Conservation (phyloP, 2,888 invertebrate genomes). For the Leptinotarsa haldemani region DNA sequence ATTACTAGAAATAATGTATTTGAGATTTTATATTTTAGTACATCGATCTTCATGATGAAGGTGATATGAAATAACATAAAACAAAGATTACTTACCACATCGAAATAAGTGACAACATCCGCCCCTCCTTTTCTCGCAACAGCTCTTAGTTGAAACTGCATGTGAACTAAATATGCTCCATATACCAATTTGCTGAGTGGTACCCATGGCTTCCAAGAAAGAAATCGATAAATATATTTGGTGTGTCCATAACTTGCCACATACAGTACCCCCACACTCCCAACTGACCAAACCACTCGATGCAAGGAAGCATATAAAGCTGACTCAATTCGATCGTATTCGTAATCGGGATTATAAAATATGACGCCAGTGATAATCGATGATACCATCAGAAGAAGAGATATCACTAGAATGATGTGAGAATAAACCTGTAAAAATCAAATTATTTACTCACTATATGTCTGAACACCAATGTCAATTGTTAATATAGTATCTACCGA, state of each 20-base stretch:
- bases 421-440: conserved; percentile 46
- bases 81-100: conserved; percentile 58
- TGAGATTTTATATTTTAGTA: too few species aligned
- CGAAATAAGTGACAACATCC: conserved; percentile 61
- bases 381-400: conserved; percentile 65
- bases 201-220: conserved; percentile 71
- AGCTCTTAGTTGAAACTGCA: conserved; percentile 67
- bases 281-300: conserved; percentile 70
- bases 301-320: conserved; percentile 71
- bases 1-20: too few species aligned
- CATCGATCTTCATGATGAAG: too few species aligned
- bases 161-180: conserved; percentile 72
- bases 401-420: conserved; percentile 56
- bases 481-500: too few species aligned
- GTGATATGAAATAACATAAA: too few species aligned
- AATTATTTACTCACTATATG: neutral
- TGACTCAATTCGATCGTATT: conserved; percentile 68
- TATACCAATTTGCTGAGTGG: conserved; percentile 72
- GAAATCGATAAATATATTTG: conserved; percentile 62
- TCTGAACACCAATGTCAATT: too few species aligned
- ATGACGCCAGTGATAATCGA: conserved; percentile 68
- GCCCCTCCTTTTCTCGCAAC: conserved; percentile 68
- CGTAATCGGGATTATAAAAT: conserved; percentile 67
- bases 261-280: conserved; percentile 67
- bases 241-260: conserved; percentile 69